Conservation (phyloP, 2,797 vertebrate genomes). For the Myotis findleyi region DNA sequence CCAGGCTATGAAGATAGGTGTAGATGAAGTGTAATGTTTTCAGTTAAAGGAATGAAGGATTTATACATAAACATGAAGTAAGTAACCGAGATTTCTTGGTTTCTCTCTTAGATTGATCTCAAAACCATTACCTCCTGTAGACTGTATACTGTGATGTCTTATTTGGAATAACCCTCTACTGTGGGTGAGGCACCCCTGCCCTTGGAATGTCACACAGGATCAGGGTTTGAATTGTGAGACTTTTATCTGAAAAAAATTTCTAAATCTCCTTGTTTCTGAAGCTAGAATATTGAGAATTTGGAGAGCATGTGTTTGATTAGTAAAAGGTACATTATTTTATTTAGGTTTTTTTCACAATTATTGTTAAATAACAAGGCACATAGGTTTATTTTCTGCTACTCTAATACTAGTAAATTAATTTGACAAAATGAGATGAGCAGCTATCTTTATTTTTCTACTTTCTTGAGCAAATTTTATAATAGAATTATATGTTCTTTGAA, state of each 20-base stretch:
- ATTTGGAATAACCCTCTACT: not conserved
- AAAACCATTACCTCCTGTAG: not conserved
- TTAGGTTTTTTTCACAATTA: not conserved
- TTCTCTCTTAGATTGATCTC: not conserved
- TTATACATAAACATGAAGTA: not conserved
- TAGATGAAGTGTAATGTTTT: not conserved
- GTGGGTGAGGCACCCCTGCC: too few relatives aligned
- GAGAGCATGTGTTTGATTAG: not conserved
- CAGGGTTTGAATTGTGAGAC: not conserved
- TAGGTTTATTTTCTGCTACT: not conserved
- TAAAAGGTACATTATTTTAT: not conserved
- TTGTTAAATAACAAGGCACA: not conserved
- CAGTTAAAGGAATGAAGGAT: not conserved
- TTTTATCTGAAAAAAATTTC: not conserved
- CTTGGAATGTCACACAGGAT: not conserved
- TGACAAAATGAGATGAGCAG: not conserved
- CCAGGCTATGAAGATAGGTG: not conserved
- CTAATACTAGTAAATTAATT: not conserved
- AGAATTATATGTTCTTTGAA: constrained; percentile 1
- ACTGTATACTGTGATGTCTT: too few relatives aligned
- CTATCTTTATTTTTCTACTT: not conserved
- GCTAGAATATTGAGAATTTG: not conserved
- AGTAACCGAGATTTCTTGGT: not conserved
- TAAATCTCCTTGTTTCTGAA: not conserved
- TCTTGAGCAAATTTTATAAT: not conserved